Evolutionary conservation across 2,113 vertebrate genomes (phyloP), one percentile per base, ranked within the genome.

Genomic region (Sorex araneus): DNA sequence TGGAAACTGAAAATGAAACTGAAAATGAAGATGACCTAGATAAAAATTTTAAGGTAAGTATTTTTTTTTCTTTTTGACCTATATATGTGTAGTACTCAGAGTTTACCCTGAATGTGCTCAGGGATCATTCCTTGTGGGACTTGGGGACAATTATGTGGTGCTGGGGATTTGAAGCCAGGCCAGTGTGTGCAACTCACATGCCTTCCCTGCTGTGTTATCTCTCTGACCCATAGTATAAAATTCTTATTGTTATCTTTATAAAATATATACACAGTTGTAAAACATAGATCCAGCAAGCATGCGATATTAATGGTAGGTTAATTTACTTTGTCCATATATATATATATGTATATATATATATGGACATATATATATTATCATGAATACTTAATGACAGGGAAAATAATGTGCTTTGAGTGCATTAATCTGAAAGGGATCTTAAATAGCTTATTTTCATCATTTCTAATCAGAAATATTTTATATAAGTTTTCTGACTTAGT

Each of bases 1-100:
- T 97, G 90, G 99, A 99, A 93, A 97, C 98, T 1, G 99, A 99
- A 97, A 97, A 98, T 60, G 99, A 99, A 95, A 98, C 96, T 0
- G 99, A 99, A 95, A 99, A 98, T 81, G 99, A 99, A 87, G 99
- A 99, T 85, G 99, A 99, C 50, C 98, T 98, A 94, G 98, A 99
- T 94, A 97, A 97, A 69, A 95, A 91, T 83, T 96, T 97, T 96
- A 98, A 98, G 98, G 98, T 98, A 90, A 50, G 98, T 98, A 75
- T 60, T 60, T 60, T 60, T 60, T 60, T 60, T 19, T 1, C 57
- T 50, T 23, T 60, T 60, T 60, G 57, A 16, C 4, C 57, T 60
- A 60, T 21, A 60, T 19, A 23, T 1, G 57, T 60, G 18, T 16
- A 23, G 18, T 23, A 60, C 57, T 60, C 57, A 60, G 57, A 3